A percentile compares a stretch with the other conserved stretches of the same genome.
Conservation (phyloP, 2,113 vertebrate genomes). For the Ariopsis seemanni region DNA sequence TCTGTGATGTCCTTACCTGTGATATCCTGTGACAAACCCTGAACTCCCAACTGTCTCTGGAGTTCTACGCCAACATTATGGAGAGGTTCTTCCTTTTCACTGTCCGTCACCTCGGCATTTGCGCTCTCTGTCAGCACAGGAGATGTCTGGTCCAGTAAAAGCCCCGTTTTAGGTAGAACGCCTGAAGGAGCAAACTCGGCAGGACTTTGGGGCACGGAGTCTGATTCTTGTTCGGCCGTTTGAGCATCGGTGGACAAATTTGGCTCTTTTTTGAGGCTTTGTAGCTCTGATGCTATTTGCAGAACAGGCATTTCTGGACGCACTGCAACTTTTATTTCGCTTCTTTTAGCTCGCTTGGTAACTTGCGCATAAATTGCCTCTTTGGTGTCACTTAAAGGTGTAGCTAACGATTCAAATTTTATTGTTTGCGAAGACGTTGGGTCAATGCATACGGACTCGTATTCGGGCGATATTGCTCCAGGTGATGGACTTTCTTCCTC, state of each 20-base stretch:
- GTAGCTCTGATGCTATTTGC: conserved; percentile 71
- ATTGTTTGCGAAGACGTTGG: conserved; percentile 72
- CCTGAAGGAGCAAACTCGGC: conserved; percentile 68
- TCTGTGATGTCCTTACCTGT: conserved; percentile 39
- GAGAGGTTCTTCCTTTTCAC: conserved; percentile 8
- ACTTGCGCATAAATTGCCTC: conserved; percentile 80
- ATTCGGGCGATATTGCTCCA: conserved; percentile 71
- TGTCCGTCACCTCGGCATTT: conserved; percentile 30
- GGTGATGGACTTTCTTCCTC: conserved; percentile 63
- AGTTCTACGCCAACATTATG: conserved; percentile 32
- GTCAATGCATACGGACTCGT: conserved; percentile 76
- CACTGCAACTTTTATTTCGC: conserved; percentile 73
- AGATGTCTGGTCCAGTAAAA: conserved; percentile 65
- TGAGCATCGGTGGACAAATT: conserved; percentile 19
- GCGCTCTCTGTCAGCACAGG: conserved; percentile 59
- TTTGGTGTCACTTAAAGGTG: conserved; percentile 64
- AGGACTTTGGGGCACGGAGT: conserved; percentile 52
- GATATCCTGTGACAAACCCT: conserved; percentile 24
- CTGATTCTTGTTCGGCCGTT: conserved; percentile 18
- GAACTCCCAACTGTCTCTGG: conserved; percentile 35
- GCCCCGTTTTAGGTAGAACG: conserved; percentile 70
- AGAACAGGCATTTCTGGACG: conserved; percentile 74
- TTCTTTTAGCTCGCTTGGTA: conserved; percentile 76
- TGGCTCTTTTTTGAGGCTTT: conserved; percentile 50
- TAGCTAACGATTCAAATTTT: conserved; percentile 67